A percentile compares a stretch with the other conserved stretches of the same genome.
phyloP scores from a whole-genome alignment of 2,113 vertebrate genomes.

The Cephalopterus ornatus region DNA sequence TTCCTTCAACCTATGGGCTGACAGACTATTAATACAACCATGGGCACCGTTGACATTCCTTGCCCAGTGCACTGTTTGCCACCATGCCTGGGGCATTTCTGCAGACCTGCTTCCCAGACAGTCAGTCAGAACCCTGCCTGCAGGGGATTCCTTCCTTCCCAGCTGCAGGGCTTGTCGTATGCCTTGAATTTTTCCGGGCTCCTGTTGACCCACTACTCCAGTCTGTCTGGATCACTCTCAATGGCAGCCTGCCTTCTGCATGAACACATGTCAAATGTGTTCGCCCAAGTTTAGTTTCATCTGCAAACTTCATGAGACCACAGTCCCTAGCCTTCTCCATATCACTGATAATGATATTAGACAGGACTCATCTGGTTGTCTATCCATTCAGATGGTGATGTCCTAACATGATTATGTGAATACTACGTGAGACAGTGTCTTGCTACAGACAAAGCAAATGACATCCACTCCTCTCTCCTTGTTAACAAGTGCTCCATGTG shows the following conservation, averaged over 20 bases:
- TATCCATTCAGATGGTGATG: neutral
- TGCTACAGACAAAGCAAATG: neutral
- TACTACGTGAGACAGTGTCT: neutral
- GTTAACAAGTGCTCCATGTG: neutral
- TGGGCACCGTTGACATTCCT: neutral
- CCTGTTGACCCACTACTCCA: neutral
- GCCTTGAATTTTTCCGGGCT: neutral
- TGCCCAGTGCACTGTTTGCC: neutral
- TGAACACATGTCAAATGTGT: accelerated
- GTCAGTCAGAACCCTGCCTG: neutral
- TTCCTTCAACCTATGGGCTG: neutral
- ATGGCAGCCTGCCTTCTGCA: neutral
- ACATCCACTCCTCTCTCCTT: neutral
- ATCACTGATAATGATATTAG: neutral
- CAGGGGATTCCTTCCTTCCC: neutral
- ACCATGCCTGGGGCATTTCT: neutral
- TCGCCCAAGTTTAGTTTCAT: neutral
- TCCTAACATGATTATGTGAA: neutral
- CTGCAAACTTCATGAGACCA: neutral
- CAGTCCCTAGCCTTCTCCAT: neutral
- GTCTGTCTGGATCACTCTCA: neutral
- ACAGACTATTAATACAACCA: neutral
- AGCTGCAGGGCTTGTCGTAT: neutral
- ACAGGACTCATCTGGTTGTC: neutral
- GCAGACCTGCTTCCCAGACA: neutral